Conservation (phyloP, 2,113 vertebrate genomes). For the Microtus pennsylvanicus region DNA sequence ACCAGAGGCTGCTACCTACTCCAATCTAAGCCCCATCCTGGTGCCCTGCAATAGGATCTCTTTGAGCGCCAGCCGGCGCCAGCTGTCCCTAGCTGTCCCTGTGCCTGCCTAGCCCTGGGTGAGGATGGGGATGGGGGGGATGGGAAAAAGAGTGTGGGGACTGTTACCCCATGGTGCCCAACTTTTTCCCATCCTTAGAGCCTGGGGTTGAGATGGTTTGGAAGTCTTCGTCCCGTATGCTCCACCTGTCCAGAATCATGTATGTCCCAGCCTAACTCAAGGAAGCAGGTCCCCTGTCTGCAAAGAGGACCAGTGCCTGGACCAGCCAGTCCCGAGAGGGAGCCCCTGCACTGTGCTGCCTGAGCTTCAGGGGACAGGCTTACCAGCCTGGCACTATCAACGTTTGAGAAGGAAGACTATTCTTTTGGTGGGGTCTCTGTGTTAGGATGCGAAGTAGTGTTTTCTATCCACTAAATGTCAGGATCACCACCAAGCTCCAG, state of each 20-base stretch:
- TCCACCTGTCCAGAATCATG: not conserved
- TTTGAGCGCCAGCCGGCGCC: rapidly evolving
- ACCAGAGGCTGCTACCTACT: not conserved
- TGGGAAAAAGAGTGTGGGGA: too few species aligned
- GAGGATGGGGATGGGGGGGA: not conserved
- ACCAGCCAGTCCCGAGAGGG: rapidly evolving
- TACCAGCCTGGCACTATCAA: not conserved
- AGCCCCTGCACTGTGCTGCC: not conserved
- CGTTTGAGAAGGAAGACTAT: not conserved
- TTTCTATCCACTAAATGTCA: not conserved
- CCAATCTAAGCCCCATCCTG: not conserved
- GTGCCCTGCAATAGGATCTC: not conserved
- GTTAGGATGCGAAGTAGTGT: not conserved
- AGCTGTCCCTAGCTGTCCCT: not conserved
- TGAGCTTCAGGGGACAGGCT: too few species aligned
- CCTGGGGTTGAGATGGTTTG: rapidly evolving
- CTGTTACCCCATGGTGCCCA: not conserved
- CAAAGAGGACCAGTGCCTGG: not conserved
- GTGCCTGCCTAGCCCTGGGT: not conserved
- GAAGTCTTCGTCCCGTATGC: not conserved
- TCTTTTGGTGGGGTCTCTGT: not conserved
- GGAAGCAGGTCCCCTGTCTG: not conserved
- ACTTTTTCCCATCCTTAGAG: not conserved
- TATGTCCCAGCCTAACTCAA: too few species aligned
- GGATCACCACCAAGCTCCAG: not conserved